These are phyloP conservation scores for Caenorhabditis japonica DNA, from an alignment of 2,888 invertebrate species.

Conservation along the genomic window DNA sequence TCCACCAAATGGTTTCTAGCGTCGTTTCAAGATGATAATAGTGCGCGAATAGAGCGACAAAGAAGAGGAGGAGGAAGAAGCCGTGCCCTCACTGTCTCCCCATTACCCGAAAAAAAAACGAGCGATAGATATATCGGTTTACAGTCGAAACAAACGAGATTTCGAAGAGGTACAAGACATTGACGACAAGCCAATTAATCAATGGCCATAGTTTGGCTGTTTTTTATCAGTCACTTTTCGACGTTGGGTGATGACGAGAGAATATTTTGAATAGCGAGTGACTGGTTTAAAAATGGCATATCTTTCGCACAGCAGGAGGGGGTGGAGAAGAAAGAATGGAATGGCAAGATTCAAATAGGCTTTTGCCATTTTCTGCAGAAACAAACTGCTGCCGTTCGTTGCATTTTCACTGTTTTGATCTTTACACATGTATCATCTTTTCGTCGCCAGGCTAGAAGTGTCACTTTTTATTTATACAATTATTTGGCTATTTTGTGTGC, in stretches of 20 bases:
- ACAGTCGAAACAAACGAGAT: slow-evolving; percentile 44
- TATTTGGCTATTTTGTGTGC: too few relatives aligned
- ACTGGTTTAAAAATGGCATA: slow-evolving; percentile 45
- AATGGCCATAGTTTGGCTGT: slow-evolving; percentile 37
- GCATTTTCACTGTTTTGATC: too few relatives aligned
- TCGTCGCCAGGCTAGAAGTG: too few relatives aligned
- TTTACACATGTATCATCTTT: too few relatives aligned
- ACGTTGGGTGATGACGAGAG: slow-evolving; percentile 31
- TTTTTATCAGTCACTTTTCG: slow-evolving; percentile 44
- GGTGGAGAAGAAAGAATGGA: slow-evolving; percentile 12
- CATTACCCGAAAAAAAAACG: slow-evolving; percentile 35
- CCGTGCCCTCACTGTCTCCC: too few relatives aligned
- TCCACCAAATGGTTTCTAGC: slow-evolving; percentile 33
- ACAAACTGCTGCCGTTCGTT: too few relatives aligned
- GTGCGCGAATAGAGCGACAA: slow-evolving; percentile 38
- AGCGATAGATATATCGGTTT: slow-evolving; percentile 36
- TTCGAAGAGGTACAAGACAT: slow-evolving; percentile 19
- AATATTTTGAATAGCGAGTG: slow-evolving; percentile 32
- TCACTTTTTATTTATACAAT: too few relatives aligned
- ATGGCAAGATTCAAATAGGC: slow-evolving; percentile 26
- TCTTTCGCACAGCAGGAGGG: slow-evolving; percentile 25
- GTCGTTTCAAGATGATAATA: slow-evolving; percentile 26
- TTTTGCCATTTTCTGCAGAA: slow-evolving; percentile 11
- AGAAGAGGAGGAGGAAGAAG: slow-evolving; percentile 16
- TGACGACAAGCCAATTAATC: slow-evolving; percentile 51